A percentile compares a stretch with the other conserved stretches of the same genome.
Conservation (phyloP, 1,140 invertebrate genomes). For the Drosophila pandora region DNA sequence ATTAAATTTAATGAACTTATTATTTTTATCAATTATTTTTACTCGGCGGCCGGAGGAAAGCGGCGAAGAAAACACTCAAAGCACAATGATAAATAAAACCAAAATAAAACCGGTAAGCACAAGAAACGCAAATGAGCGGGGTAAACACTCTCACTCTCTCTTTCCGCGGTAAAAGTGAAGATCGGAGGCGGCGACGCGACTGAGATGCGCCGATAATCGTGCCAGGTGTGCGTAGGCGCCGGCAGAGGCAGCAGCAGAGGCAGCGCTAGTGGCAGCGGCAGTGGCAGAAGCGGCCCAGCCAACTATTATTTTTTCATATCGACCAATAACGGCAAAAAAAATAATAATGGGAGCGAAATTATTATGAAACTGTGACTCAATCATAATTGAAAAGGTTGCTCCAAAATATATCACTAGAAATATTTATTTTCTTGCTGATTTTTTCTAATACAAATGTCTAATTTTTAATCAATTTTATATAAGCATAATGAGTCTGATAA, state of each 20-base stretch:
- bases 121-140: slow-evolving; percentile 75
- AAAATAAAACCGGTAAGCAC: slow-evolving; percentile 67
- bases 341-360: background rate
- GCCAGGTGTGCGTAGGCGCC: slow-evolving; percentile 51
- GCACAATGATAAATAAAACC: slow-evolving; percentile 40
- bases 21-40: slow-evolving; percentile 53
- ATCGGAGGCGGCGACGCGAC: slow-evolving; percentile 28
- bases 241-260: slow-evolving; percentile 19
- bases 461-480: too few relatives aligned
- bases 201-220: slow-evolving; percentile 42
- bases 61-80: slow-evolving; percentile 45
- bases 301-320: slow-evolving; percentile 1
- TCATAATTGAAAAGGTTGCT: background rate
- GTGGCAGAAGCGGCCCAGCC: background rate
- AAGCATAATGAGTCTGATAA: too few relatives aligned
- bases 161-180: slow-evolving; percentile 75
- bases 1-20: slow-evolving; percentile 78
- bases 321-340: slow-evolving; percentile 5
- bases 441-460: too few relatives aligned
- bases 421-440: too few relatives aligned
- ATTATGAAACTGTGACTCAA: background rate
- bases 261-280: background rate
- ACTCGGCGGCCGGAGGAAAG: slow-evolving; percentile 13
- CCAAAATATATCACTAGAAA: background rate
- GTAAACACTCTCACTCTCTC: slow-evolving; percentile 77